A percentile compares a stretch with the other conserved stretches of the same genome.
These are phyloP conservation scores for Schrankia costaestrigalis DNA, from an alignment of 2,888 invertebrate genomes.

Conservation along the genomic window DNA sequence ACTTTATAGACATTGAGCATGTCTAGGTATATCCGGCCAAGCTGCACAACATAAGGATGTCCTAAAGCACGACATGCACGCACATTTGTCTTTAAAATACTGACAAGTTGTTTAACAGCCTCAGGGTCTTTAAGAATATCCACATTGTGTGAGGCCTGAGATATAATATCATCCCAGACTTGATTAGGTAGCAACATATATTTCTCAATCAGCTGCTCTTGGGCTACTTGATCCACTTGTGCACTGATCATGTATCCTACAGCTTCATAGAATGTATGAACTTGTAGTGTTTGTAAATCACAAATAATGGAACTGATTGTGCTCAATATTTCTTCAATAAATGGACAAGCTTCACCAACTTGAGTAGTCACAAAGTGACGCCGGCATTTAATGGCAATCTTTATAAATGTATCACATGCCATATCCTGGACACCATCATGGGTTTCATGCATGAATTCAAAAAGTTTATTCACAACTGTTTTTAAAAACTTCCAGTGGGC, in stretches of 20 bases:
- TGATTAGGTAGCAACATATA: slow-evolving; percentile 99
- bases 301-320: slow-evolving; percentile 99
- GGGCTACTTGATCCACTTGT: slow-evolving; percentile 93
- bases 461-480: slow-evolving; percentile 99
- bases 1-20: slow-evolving; percentile 99
- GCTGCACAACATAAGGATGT: slow-evolving; percentile 96
- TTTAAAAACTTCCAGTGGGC: slow-evolving; percentile 99
- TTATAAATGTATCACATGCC: slow-evolving; percentile 99
- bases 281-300: slow-evolving; percentile 98
- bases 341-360: slow-evolving; percentile 97
- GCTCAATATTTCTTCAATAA: slow-evolving; percentile 98
- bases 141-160: slow-evolving; percentile 97
- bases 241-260: slow-evolving; percentile 99
- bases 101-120: slow-evolving; percentile 97
- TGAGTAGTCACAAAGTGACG: slow-evolving; percentile 98
- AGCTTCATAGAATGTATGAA: slow-evolving; percentile 99
- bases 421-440: slow-evolving; percentile 99
- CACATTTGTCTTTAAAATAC: slow-evolving; percentile 99
- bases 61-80: slow-evolving; percentile 99
- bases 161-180: slow-evolving; percentile 99
- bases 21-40: slow-evolving; percentile 98
- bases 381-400: slow-evolving; percentile 98
- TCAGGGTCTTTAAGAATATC: slow-evolving; percentile 97
- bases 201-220: slow-evolving; percentile 97
- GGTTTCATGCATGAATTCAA: slow-evolving; percentile 99